phyloP scores from a whole-genome alignment of 2,113 vertebrate species.

The Ceyx melanurus region DNA sequence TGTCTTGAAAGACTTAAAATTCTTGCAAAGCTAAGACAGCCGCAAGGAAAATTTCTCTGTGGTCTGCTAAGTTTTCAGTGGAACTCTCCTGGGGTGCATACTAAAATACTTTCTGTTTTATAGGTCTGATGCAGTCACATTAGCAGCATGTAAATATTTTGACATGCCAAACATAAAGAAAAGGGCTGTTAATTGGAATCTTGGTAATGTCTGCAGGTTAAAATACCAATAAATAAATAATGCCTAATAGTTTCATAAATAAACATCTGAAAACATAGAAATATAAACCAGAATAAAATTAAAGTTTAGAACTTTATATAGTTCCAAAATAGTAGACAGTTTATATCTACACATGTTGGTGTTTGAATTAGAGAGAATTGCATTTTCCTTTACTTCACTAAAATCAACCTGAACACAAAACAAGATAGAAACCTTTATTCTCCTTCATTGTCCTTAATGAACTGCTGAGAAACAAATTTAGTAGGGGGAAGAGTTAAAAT shows the following conservation, averaged over 20 bases:
- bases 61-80: background rate
- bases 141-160: background rate
- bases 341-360: background rate
- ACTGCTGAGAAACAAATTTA: slow-evolving; percentile 5
- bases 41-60: background rate
- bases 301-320: background rate
- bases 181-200: background rate
- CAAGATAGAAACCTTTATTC: background rate
- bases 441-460: background rate
- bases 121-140: background rate
- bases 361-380: background rate
- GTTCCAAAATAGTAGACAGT: background rate
- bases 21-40: background rate
- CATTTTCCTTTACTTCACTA: background rate
- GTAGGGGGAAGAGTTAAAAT: background rate
- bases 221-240: background rate
- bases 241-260: background rate
- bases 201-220: background rate
- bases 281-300: background rate
- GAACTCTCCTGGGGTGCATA: background rate
- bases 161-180: background rate
- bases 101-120: background rate
- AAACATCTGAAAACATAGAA: background rate
- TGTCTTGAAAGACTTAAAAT: background rate
- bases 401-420: background rate